Conservation (phyloP, 2,797 vertebrate genomes). For the Sarcophilus harrisii region DNA sequence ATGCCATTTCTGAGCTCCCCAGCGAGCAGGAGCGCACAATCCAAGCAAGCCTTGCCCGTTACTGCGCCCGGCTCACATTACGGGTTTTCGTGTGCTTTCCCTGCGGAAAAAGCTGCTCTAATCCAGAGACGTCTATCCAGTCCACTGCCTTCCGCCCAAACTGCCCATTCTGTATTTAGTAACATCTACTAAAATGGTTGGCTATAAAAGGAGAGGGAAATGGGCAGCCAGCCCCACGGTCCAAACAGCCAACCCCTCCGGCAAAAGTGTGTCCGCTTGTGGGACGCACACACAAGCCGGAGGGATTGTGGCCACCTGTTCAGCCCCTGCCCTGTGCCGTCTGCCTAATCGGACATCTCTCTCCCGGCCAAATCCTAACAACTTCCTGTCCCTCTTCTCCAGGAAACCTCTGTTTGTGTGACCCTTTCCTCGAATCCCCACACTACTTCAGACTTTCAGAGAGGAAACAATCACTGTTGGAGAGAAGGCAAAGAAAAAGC, state of each 20-base stretch:
- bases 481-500: background rate
- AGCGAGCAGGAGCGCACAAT: background rate
- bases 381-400: conserved; percentile 1
- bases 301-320: background rate
- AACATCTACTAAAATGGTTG: background rate
- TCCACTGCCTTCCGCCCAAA: background rate
- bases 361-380: background rate
- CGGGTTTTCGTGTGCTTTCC: background rate
- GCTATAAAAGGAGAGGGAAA: background rate
- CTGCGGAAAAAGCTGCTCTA: background rate
- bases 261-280: background rate
- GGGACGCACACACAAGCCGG: background rate
- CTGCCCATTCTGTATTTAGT: background rate
- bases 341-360: background rate
- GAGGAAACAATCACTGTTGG: background rate
- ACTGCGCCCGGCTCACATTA: background rate
- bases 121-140: background rate
- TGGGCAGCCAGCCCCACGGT: too few relatives aligned
- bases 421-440: background rate
- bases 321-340: background rate
- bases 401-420: background rate
- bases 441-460: background rate
- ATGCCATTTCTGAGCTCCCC: rapidly evolving
- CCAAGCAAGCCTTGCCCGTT: background rate
- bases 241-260: background rate